Conservation (phyloP, 2,888 invertebrate genomes). For the Malthinus flaveolus region DNA sequence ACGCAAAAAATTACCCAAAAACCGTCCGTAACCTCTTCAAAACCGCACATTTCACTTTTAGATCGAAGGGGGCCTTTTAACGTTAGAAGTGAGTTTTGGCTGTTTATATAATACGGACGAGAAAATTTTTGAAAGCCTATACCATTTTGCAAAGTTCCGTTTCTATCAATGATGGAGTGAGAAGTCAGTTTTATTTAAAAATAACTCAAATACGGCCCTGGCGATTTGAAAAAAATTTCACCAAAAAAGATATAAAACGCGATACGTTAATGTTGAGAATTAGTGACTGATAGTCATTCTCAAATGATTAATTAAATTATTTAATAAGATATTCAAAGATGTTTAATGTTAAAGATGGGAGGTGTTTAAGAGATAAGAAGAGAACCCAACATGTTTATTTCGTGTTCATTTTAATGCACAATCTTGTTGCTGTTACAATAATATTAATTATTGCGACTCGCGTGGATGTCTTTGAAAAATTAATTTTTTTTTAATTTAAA, state of each 20-base stretch:
- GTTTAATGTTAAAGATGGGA: constrained; percentile 28
- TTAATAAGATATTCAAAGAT: constrained; percentile 33
- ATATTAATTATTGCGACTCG: constrained; percentile 26
- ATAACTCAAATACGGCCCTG: not conserved
- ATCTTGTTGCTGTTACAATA: constrained; percentile 23
- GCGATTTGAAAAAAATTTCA: not conserved
- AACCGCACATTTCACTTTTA: no score
- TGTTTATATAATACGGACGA: no score
- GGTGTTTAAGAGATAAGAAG: constrained; percentile 29
- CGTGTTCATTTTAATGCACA: constrained; percentile 33
- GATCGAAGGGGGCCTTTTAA: no score
- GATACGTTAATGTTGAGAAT: constrained; percentile 30
- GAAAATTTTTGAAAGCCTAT: no score
- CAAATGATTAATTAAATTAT: constrained; percentile 36
- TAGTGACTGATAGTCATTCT: constrained; percentile 35
- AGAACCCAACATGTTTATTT: constrained; percentile 31
- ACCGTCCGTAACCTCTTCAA: no score
- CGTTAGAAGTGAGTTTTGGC: no score
- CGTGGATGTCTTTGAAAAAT: constrained; percentile 4
- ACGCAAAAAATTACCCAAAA: no score
- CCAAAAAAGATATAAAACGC: not conserved
- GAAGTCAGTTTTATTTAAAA: not conserved
- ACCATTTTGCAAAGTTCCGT: no score
- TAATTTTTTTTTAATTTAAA: constrained; percentile 10
- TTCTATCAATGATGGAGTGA: not conserved